A percentile compares a stretch with the other conserved stretches of the same genome.
phyloP scores from a whole-genome alignment of 2,888 invertebrate genomes.

The Geophilus truncorum region DNA sequence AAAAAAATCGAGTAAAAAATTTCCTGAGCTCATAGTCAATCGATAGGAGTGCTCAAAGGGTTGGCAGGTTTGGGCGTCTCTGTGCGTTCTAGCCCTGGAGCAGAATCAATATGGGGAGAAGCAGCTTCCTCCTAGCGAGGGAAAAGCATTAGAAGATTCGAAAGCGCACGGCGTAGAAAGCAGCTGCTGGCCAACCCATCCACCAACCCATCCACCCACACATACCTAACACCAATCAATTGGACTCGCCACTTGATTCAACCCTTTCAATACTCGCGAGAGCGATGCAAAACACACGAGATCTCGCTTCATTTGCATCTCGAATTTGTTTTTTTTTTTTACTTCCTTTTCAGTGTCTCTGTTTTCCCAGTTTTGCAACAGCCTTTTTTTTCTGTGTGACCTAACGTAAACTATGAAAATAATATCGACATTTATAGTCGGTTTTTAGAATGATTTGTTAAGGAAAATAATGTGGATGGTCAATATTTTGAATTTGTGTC shows the following conservation, averaged over 20 bases:
- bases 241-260: conserved; percentile 10
- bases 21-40: not conserved
- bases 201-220: not conserved
- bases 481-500: too few species aligned
- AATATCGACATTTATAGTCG: too few species aligned
- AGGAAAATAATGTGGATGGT: too few species aligned
- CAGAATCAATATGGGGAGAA: conserved; percentile 10
- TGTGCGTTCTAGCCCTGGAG: not conserved
- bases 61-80: conserved; percentile 5
- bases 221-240: not conserved
- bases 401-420: too few species aligned
- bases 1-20: not conserved
- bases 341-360: too few species aligned
- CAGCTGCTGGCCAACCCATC: not conserved
- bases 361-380: too few species aligned
- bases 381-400: too few species aligned
- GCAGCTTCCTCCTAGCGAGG: conserved; percentile 10
- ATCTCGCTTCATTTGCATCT: not conserved
- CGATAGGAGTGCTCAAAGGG: conserved; percentile 4
- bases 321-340: too few species aligned
- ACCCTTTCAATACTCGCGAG: not conserved
- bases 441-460: too few species aligned
- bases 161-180: conserved; percentile 4
- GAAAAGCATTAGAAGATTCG: conserved; percentile 10
- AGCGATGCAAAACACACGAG: not conserved